These are phyloP conservation scores for Leucophenga montana DNA, from an alignment of 2,888 invertebrate genomes.

Conservation along the genomic window DNA sequence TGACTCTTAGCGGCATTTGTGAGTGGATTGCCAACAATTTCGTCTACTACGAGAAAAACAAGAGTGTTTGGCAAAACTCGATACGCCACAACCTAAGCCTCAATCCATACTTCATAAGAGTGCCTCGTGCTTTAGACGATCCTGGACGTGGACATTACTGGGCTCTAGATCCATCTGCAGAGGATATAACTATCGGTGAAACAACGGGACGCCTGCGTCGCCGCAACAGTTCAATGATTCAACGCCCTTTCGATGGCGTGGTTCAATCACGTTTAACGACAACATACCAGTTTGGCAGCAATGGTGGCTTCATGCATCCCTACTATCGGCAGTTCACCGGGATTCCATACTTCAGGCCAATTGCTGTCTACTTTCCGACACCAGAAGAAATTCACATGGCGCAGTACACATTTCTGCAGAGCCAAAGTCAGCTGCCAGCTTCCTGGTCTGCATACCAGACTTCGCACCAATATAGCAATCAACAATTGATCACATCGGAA, in stretches of 20 bases:
- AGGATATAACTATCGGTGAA: conserved; percentile 97
- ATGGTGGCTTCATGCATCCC: neutral
- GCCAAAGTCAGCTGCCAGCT: conserved; percentile 67
- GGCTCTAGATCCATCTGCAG: conserved; percentile 96
- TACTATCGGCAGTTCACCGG: neutral
- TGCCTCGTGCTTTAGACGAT: conserved; percentile 95
- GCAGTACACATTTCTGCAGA: conserved; percentile 37
- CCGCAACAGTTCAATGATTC: conserved; percentile 38
- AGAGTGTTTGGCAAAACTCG: conserved; percentile 98
- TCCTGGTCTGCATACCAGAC: conserved; percentile 45
- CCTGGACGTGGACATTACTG: conserved; percentile 99
- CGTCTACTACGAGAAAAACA: conserved; percentile 96
- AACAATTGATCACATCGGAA: conserved; percentile 61
- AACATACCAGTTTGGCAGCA: neutral
- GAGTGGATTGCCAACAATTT: conserved; percentile 98
- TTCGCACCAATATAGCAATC: conserved; percentile 55
- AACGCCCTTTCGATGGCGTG: neutral
- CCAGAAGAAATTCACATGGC: neutral
- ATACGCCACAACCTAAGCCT: conserved; percentile 75
- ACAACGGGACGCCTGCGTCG: conserved; percentile 95
- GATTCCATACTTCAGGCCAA: neutral
- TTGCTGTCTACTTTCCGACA: neutral
- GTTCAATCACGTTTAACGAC: neutral
- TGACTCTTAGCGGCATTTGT: conserved; percentile 95
- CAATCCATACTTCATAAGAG: conserved; percentile 98